Percentiles rank a stretch among this genome's conserved stretches.
phyloP scores from a whole-genome alignment of 2,888 invertebrate genomes.

The Napeogenes inachia region DNA sequence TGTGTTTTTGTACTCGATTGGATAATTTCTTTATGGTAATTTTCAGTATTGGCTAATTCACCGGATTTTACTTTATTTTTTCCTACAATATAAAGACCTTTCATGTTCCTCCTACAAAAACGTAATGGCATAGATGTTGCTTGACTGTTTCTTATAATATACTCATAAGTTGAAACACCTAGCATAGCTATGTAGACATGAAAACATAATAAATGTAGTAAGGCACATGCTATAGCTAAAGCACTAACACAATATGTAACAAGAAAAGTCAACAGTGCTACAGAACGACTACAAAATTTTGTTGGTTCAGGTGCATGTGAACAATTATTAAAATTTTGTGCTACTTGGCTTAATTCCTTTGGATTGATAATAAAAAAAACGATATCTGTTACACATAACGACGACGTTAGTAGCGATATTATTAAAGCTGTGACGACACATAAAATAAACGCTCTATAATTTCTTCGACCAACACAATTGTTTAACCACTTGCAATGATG shows the following conservation, averaged over 20 bases:
- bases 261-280: constrained; percentile 59
- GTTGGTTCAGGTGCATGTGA: constrained; percentile 35
- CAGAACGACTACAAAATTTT: constrained; percentile 54
- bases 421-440: constrained; percentile 88
- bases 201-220: constrained; percentile 91
- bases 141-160: constrained; percentile 75
- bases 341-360: constrained; percentile 78
- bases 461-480: constrained; percentile 95
- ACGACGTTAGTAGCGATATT: constrained; percentile 82
- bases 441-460: constrained; percentile 90
- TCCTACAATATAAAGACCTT: constrained; percentile 32
- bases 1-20: constrained; percentile 41
- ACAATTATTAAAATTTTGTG: constrained; percentile 63
- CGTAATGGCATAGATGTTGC: constrained; percentile 36
- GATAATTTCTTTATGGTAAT: constrained; percentile 11
- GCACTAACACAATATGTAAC: constrained; percentile 82
- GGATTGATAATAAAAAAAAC: constrained; percentile 80
- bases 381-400: constrained; percentile 83
- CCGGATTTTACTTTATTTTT: constrained; percentile 21
- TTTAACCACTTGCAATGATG: constrained; percentile 99
- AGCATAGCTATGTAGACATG: constrained; percentile 91
- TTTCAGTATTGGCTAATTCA: constrained; percentile 17
- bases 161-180: constrained; percentile 94
- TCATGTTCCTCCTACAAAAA: constrained; percentile 42
- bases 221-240: constrained; percentile 85